Evolutionary conservation across 1,140 invertebrate genomes (phyloP), one percentile per base, ranked within the genome.

Genomic region (Microplitis demolitor): DNA sequence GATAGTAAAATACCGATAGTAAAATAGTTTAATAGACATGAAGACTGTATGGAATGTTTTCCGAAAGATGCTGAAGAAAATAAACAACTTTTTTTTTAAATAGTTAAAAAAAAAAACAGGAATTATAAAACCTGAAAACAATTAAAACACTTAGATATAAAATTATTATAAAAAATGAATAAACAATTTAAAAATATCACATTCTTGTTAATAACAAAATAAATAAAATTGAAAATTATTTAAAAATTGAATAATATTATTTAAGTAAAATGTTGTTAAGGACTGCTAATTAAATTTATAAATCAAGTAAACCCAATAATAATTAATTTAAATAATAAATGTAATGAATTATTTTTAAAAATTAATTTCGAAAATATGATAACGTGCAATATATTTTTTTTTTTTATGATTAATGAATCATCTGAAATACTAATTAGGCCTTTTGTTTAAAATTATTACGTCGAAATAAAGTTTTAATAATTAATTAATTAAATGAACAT

Each of bases 41-140:
- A 64, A 67, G 51, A 63, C 54, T 69, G 66, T 60, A 68, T 71
- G 54, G 39, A 63, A 67, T 34, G 14, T 60, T 61, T n/a, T 72
- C 60, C 51, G 45, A 73, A 73, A 69, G 50, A 60, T 69, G 56
- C 66, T 69, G 39, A 70, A 69, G 72, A 66, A 69, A 58, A 24
- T 54, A 71, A 39, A 66, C 24, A 24, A 24, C 24, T 24, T 69
- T 76, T 50, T 75, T 35, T 51, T 58, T 63, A 64, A 50, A 64
- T 35, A 66, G 75, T 78, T 76, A 72, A 77, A 79, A 75, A 77
- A 37, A 8, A 45, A 45, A 45, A 45, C 6, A 45, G 11, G 6
- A 45, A 9, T 45, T 9, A 45, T 45, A 6, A 45, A 45, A 78
- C 78, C 80, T 81, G 80, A 58, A 80, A 81, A 79, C 78, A 78